Evolutionary conservation across 37 sponge, comb jelly and placozoan species (phyloP).

Genomic region (Eunapius fragilis): DNA sequence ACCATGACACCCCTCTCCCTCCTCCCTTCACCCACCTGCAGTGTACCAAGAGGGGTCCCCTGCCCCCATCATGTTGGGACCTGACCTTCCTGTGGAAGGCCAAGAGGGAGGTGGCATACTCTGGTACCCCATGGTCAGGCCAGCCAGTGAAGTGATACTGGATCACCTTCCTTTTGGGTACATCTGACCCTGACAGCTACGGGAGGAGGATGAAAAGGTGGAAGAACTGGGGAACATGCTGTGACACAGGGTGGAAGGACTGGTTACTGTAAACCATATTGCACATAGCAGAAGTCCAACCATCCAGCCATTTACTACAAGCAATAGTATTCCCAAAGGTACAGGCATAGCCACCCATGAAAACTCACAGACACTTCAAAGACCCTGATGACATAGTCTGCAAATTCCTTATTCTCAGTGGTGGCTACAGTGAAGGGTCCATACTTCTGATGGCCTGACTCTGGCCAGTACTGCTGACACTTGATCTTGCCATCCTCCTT

Average conservation of each 20-base stretch:
- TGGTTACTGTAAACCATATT: too few species aligned
- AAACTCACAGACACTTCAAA: constrained; percentile 30
- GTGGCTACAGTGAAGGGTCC: constrained; percentile 59
- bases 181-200: not conserved
- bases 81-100: constrained; percentile 56
- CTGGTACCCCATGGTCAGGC: constrained; percentile 90
- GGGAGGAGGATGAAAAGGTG: not conserved
- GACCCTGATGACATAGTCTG: constrained; percentile 57
- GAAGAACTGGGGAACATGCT: too few species aligned
- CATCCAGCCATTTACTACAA: too few species aligned
- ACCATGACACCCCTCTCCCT: not conserved
- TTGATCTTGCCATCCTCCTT: constrained; percentile 66
- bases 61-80: constrained; percentile 13
- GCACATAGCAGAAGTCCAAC: too few species aligned
- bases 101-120: constrained; percentile 65
- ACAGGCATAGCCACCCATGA: not conserved
- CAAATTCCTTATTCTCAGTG: constrained; percentile 33
- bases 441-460: constrained; percentile 11
- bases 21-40: constrained; percentile 58
- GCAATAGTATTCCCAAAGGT: not conserved
- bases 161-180: constrained; percentile 26
- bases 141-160: constrained; percentile 85
- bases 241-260: too few species aligned
- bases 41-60: constrained; percentile 63
- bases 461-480: constrained; percentile 82